These are phyloP conservation scores for Dorcus parallelipipedus DNA, from an alignment of 2,888 invertebrate species.

Conservation along the genomic window DNA sequence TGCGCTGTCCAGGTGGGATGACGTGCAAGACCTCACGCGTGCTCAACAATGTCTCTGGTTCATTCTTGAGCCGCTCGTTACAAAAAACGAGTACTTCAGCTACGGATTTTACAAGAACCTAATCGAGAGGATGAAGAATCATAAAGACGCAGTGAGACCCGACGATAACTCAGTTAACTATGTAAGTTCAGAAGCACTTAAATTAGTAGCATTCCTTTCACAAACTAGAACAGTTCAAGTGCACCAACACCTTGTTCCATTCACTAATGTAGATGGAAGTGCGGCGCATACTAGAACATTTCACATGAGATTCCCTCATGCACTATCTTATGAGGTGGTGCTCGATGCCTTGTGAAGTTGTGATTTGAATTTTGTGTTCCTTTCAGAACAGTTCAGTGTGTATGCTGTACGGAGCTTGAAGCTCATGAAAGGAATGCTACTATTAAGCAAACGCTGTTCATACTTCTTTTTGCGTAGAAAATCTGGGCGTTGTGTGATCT, in stretches of 20 bases:
- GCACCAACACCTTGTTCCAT: too few species aligned
- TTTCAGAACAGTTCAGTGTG: too few species aligned
- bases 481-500: slow-evolving; percentile 96
- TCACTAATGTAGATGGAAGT: too few species aligned
- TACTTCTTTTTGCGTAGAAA: slow-evolving; percentile 62
- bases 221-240: too few species aligned
- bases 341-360: too few species aligned
- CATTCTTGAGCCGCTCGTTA: slow-evolving; percentile 89
- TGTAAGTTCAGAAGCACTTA: slow-evolving; percentile 56
- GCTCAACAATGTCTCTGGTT: slow-evolving; percentile 90
- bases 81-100: slow-evolving; percentile 90
- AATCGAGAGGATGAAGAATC: slow-evolving; percentile 91
- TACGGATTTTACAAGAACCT: slow-evolving; percentile 93
- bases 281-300: too few species aligned
- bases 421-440: too few species aligned
- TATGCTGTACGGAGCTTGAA: too few species aligned
- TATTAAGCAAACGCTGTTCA: slow-evolving; percentile 1
- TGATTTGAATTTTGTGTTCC: too few species aligned
- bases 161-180: slow-evolving; percentile 79
- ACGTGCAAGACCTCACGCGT: slow-evolving; percentile 72
- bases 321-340: too few species aligned
- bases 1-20: slow-evolving; percentile 72
- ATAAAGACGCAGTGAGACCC: slow-evolving; percentile 82
- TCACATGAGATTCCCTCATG: too few species aligned
- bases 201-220: too few species aligned